These are phyloP conservation scores for Scaptomyza montana DNA, from an alignment of 1,140 invertebrate genomes.

Conservation along the genomic window DNA sequence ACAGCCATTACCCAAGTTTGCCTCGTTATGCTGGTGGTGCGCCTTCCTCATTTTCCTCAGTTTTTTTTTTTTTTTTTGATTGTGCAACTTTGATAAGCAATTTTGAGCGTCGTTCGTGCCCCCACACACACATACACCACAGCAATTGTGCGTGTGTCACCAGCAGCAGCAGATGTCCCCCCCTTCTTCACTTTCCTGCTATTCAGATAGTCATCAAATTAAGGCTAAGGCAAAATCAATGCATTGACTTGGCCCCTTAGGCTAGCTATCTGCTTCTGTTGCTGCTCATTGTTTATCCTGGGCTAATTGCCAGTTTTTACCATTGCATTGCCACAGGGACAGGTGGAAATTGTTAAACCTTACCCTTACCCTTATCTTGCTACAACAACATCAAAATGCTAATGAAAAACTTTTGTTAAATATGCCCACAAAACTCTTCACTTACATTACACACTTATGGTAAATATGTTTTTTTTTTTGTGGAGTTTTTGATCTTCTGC, in stretches of 20 bases:
- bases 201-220: slow-evolving; percentile 73
- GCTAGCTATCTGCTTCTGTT: neutral
- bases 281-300: slow-evolving; percentile 60
- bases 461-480: too few relatives aligned
- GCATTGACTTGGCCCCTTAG: slow-evolving; percentile 30
- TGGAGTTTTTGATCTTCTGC: neutral
- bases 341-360: slow-evolving; percentile 71
- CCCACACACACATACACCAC: neutral
- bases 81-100: slow-evolving; percentile 74
- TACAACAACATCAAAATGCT: slow-evolving; percentile 51
- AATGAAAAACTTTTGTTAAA: slow-evolving; percentile 76
- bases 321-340: slow-evolving; percentile 14
- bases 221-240: slow-evolving; percentile 71
- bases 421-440: slow-evolving; percentile 65
- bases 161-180: slow-evolving; percentile 52
- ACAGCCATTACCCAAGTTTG: slow-evolving; percentile 23
- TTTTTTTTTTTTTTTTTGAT: neutral
- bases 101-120: slow-evolving; percentile 57
- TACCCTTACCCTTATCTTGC: neutral
- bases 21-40: slow-evolving; percentile 64
- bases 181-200: slow-evolving; percentile 3
- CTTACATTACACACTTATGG: slow-evolving; percentile 31
- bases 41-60: neutral
- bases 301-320: slow-evolving; percentile 63
- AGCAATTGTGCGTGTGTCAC: slow-evolving; percentile 63